Evolutionary conservation across 1,140 invertebrate species (phyloP).

Genomic region (Caenorhabditis brenneri): DNA sequence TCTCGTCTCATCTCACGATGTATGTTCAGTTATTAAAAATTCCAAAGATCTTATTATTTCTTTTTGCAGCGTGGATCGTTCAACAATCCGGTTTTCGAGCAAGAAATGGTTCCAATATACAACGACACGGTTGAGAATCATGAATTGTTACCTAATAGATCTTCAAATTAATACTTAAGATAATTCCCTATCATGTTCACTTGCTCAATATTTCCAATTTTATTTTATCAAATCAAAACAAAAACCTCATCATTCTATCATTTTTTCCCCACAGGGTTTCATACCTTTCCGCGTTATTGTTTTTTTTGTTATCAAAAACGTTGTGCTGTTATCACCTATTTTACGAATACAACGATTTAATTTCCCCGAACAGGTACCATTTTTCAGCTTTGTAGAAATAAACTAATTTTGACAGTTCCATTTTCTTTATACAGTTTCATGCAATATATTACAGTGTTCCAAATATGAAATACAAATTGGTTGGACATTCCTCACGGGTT

Average conservation of each 20-base stretch:
- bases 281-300: not conserved
- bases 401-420: not conserved
- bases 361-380: not conserved
- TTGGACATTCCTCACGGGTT: too few relatives aligned
- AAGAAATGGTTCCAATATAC: slow-evolving; percentile 34
- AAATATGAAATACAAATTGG: not conserved
- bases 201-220: not conserved
- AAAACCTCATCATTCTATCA: not conserved
- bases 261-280: not conserved
- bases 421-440: not conserved
- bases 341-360: not conserved
- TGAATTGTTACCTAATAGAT: slow-evolving; percentile 16
- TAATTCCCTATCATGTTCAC: not conserved
- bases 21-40: not conserved
- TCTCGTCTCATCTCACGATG: slow-evolving; percentile 32
- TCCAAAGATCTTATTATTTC: not conserved
- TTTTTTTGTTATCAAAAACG: not conserved
- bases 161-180: not conserved
- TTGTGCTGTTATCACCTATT: not conserved
- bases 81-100: slow-evolving; percentile 31
- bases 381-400: not conserved
- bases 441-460: not conserved
- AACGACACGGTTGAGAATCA: slow-evolving; percentile 32
- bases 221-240: not conserved
- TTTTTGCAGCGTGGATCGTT: slow-evolving; percentile 19